Percentiles rank a stretch among this genome's conserved stretches.
Conservation (phyloP, 1,140 invertebrate species). For the Scaptomyza montana region DNA sequence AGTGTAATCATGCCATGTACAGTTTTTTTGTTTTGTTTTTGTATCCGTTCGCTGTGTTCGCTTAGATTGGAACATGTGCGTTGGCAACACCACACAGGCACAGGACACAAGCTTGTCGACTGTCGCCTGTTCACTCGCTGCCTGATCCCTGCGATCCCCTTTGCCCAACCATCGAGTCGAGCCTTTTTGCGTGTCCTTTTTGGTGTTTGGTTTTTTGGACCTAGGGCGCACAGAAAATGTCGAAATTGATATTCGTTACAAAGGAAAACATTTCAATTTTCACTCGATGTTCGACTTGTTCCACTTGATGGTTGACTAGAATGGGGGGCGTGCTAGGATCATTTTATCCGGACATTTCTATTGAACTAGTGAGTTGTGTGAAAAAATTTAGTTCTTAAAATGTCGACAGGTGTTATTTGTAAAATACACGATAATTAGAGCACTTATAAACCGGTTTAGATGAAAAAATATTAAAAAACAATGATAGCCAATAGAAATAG, state of each 20-base stretch:
- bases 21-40: conserved; percentile 61
- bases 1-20: conserved; percentile 78
- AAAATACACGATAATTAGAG: conserved; percentile 43
- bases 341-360: conserved; percentile 37
- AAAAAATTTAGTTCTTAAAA: conserved; percentile 19
- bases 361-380: conserved; percentile 28
- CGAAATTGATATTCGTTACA: conserved; percentile 77
- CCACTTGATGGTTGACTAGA: conserved; percentile 16
- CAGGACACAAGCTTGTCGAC: conserved; percentile 33
- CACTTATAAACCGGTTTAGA: neutral
- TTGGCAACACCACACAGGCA: conserved; percentile 66
- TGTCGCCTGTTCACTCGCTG: conserved; percentile 1
- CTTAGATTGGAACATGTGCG: conserved; percentile 81
- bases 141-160: neutral
- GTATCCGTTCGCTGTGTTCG: conserved; percentile 53
- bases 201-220: conserved; percentile 12
- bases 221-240: conserved; percentile 53
- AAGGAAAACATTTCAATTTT: conserved; percentile 77
- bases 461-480: neutral
- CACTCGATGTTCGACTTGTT: conserved; percentile 58
- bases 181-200: conserved; percentile 52
- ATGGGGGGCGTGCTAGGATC: conserved; percentile 45
- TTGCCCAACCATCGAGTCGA: conserved; percentile 30
- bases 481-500: no score
- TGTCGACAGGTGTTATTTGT: conserved; percentile 66